Evolutionary conservation across 2,888 invertebrate species (phyloP), one percentile per base, ranked within the genome.

Genomic region (Zaprionus lineosus): DNA sequence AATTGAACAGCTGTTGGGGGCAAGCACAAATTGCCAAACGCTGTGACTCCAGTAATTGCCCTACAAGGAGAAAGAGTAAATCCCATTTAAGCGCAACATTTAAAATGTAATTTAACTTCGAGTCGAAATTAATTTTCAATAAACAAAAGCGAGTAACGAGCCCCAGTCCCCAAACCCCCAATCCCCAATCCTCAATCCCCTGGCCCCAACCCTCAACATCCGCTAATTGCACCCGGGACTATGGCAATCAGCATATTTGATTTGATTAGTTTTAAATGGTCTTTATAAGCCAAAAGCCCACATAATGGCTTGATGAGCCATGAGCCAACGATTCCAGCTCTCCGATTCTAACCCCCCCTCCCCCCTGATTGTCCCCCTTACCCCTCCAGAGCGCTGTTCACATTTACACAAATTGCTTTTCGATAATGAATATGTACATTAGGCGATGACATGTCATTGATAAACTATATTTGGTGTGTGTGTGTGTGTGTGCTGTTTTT

Each of bases 181-280:
- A n/a, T n/a, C n/a, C n/a, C n/a, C n/a, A n/a, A n/a, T n/a, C n/a
- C n/a, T n/a, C n/a, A n/a, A n/a, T n/a, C n/a, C n/a, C n/a, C n/a
- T n/a, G n/a, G n/a, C n/a, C n/a, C n/a, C n/a, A n/a, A n/a, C n/a
- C n/a, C n/a, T n/a, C 43, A 16, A 18, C 3, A 12, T n/a, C 24
- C 16, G 44, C n/a, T 59, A 56, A 68, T 61, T 69, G 61, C 43
- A 36, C 15, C n/a, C 19, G 41, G 43, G 3, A 39, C 39, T 46
- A 29, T 57, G 39, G 57, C 74, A 63, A 62, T 73, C 69, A 63
- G 73, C 73, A 86, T 78, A 75, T 75, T 83, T 78, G 70, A 84
- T 83, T 86, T 84, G 84, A 86, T 84, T 83, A 74, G 68, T 78
- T 83, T 86, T 81, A 71, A 83, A 81, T 78, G 70, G 64, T 67